phyloP scores from a whole-genome alignment of 1,140 invertebrate genomes.

The Berghia stephanieae region DNA sequence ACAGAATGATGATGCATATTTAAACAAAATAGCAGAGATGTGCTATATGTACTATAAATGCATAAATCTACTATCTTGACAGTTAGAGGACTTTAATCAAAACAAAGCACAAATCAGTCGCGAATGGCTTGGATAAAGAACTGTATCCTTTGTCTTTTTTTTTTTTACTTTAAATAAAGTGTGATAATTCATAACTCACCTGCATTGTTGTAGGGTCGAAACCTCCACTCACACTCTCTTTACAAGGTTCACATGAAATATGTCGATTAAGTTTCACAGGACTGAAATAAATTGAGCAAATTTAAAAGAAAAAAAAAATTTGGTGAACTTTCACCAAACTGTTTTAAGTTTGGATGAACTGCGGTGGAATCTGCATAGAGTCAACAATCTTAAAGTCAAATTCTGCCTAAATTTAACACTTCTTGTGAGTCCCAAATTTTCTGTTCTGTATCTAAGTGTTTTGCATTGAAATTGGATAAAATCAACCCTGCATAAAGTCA shows the following conservation, averaged over 20 bases:
- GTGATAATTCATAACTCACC: constrained; percentile 66
- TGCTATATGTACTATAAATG: neutral
- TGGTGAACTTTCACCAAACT: too few relatives aligned
- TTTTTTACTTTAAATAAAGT: constrained; percentile 15
- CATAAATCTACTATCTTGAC: neutral
- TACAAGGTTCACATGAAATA: constrained; percentile 91
- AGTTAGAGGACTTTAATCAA: neutral
- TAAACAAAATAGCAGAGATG: neutral
- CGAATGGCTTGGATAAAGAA: neutral
- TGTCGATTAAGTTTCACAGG: constrained; percentile 84
- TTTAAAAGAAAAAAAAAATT: too few relatives aligned
- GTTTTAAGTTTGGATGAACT: too few relatives aligned
- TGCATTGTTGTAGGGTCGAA: constrained; percentile 91
- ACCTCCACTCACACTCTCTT: constrained; percentile 83
- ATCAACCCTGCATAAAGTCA: too few relatives aligned
- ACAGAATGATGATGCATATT: too few relatives aligned
- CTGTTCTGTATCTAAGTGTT: too few relatives aligned
- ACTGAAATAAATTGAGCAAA: too few relatives aligned
- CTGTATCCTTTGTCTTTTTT: neutral
- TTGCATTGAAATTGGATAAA: too few relatives aligned
- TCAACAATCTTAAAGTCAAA: too few relatives aligned
- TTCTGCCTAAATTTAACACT: too few relatives aligned
- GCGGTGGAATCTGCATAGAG: too few relatives aligned
- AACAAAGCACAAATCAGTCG: neutral
- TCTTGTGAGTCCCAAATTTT: too few relatives aligned